Base-by-base conservation (phyloP, 2,888 invertebrate genomes). In the Coelogynopora nodosa region DNA sequence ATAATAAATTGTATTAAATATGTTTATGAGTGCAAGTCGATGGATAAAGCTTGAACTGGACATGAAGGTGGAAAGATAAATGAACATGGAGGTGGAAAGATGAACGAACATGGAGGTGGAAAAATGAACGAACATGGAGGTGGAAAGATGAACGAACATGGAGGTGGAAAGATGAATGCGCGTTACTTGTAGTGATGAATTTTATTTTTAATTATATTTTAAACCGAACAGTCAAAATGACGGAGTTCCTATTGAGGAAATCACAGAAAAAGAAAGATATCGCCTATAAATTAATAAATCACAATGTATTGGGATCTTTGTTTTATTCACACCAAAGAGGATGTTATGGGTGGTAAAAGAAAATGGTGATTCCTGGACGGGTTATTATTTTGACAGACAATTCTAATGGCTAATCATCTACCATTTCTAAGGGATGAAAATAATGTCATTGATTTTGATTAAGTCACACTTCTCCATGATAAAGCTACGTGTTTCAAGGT, bases 401-500 rank as follows among this genome's bases (percentile, higher is more conserved):
- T 49, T 18, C 49, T 49, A 18, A 49, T 49, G 49, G 5, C 49
- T 49, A 49, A 49, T 49, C 10, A 13, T 49, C 49, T 49, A 49
- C 49, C 49, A 49, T 49, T 49, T 49, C 49, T 13, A 49, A 49
- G 49, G 49, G 49, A 49, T 49, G 49, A 49, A 49, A 49, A 49
- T 18, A 49, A 49, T 49, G n/a, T n/a, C n/a, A n/a, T 49, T 49
- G 5, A 49, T 49, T 5, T 49, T 49, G 49, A 49, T 49, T 18
- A 49, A 49, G 18, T 49, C 18, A 49, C 49, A 74, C 74, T 74
- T 74, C 74, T 74, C 74, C 27, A 74, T 74, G 74, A 74, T 26
- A 74, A 74, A 74, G 74, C 74, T 74, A 2, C 74, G 74, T 74
- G 74, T 26, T 74, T 74, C 74, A 74, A 74, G 74, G 74, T 26